These are phyloP conservation scores for Drosophila kambysellisi DNA, from an alignment of 2,888 invertebrate genomes.

Conservation along the genomic window DNA sequence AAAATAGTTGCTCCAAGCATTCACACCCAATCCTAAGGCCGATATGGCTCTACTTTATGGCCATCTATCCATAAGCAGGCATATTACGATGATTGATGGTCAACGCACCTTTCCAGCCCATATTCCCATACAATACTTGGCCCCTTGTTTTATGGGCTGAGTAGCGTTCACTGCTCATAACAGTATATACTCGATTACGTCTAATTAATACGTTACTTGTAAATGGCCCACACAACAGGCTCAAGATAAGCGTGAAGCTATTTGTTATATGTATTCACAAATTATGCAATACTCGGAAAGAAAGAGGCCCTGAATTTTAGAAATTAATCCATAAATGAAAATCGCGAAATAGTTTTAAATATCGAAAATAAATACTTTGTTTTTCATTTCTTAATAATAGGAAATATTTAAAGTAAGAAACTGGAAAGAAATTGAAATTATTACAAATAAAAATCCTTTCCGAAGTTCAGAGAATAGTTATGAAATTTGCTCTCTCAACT, in stretches of 20 bases:
- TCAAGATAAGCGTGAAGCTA: background rate
- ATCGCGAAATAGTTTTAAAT: background rate
- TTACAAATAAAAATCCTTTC: background rate
- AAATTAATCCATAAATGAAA: background rate
- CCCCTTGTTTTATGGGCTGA: background rate
- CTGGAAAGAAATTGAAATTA: background rate
- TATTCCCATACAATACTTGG: conserved; percentile 1
- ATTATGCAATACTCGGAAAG: background rate
- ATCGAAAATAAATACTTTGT: background rate
- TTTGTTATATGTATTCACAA: background rate
- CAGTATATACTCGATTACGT: conserved; percentile 5
- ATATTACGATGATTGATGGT: conserved; percentile 63
- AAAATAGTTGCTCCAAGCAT: conserved; percentile 13
- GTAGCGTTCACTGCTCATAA: background rate
- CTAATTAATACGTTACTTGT: conserved; percentile 42
- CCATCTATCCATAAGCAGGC: conserved; percentile 42
- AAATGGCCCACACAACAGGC: background rate
- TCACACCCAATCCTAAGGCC: background rate
- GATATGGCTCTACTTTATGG: background rate
- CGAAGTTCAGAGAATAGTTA: background rate
- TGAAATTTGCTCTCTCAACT: background rate
- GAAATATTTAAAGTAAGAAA: background rate
- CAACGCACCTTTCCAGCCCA: conserved; percentile 38
- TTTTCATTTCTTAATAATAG: background rate
- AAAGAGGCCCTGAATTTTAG: background rate